These are phyloP conservation scores for Tortricodes alternella DNA, from an alignment of 2,888 invertebrate species.

Conservation along the genomic window DNA sequence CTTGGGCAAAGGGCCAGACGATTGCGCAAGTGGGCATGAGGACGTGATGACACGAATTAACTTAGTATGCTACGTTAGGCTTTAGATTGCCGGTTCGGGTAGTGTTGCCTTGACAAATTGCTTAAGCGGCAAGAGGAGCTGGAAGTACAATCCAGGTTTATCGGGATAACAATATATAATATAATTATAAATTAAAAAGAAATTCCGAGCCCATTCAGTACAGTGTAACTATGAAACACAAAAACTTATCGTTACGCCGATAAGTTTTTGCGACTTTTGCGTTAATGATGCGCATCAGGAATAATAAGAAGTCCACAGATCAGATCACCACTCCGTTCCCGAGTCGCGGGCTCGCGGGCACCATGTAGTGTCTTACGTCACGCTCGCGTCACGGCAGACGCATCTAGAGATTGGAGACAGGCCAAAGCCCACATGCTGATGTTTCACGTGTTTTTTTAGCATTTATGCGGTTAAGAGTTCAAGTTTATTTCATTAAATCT, in stretches of 20 bases:
- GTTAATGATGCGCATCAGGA: background rate
- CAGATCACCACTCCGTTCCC: slow-evolving; percentile 10
- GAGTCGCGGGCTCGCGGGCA: background rate
- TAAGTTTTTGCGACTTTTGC: too few relatives aligned
- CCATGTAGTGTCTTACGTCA: slow-evolving; percentile 14
- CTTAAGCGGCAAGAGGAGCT: background rate
- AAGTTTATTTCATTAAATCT: slow-evolving; percentile 18
- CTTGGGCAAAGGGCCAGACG: slow-evolving; percentile 30
- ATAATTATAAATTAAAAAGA: too few relatives aligned
- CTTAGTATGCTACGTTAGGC: slow-evolving; percentile 19
- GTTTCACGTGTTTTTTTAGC: slow-evolving; percentile 22
- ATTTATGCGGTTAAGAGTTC: slow-evolving; percentile 20
- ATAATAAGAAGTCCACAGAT: background rate
- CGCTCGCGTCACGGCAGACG: slow-evolving; percentile 21
- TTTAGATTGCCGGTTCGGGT: slow-evolving; percentile 2
- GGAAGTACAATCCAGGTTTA: too few relatives aligned
- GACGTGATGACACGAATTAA: slow-evolving; percentile 20
- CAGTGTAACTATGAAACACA: too few relatives aligned
- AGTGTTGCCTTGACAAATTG: background rate
- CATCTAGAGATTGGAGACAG: slow-evolving; percentile 22
- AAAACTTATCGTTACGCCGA: too few relatives aligned
- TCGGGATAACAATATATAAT: too few relatives aligned
- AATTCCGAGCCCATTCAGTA: too few relatives aligned
- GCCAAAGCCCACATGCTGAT: slow-evolving; percentile 22
- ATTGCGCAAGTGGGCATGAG: slow-evolving; percentile 27